These are phyloP conservation scores for Diadophis punctatus DNA, from an alignment of 2,113 vertebrate genomes.

Conservation along the genomic window DNA sequence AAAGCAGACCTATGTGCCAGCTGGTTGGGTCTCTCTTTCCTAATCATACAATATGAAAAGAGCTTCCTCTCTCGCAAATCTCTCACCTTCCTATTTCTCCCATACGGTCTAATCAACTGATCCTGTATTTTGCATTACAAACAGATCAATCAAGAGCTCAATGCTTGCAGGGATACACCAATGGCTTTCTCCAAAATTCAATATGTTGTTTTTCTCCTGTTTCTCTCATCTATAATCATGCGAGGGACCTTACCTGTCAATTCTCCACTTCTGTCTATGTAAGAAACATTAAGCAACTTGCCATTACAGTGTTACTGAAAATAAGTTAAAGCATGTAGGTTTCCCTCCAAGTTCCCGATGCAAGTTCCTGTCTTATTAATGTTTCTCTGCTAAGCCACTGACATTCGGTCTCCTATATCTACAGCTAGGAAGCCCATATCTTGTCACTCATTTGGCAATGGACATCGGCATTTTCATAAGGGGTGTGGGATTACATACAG, in stretches of 20 bases:
- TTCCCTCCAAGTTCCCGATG: background rate
- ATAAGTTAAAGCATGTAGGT: background rate
- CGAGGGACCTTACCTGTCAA: background rate
- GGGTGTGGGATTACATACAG: background rate
- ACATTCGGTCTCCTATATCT: background rate
- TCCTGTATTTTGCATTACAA: background rate
- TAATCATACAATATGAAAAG: background rate
- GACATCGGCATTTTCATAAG: background rate
- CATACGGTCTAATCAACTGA: background rate
- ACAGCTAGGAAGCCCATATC: slow-evolving; percentile 10
- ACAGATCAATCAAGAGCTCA: slow-evolving; percentile 2
- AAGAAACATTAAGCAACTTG: background rate
- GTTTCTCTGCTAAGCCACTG: too few species aligned
- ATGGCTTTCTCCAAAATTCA: background rate
- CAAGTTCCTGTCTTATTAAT: background rate
- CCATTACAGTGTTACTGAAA: background rate
- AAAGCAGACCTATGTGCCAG: background rate
- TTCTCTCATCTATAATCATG: background rate
- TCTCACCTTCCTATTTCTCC: background rate
- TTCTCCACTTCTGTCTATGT: background rate
- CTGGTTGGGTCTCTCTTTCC: background rate
- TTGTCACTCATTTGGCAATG: background rate
- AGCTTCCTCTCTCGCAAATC: background rate
- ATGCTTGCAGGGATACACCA: background rate
- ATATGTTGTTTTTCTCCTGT: background rate